Conservation (phyloP, 2,797 vertebrate genomes). For the Holocentrus rufus region DNA sequence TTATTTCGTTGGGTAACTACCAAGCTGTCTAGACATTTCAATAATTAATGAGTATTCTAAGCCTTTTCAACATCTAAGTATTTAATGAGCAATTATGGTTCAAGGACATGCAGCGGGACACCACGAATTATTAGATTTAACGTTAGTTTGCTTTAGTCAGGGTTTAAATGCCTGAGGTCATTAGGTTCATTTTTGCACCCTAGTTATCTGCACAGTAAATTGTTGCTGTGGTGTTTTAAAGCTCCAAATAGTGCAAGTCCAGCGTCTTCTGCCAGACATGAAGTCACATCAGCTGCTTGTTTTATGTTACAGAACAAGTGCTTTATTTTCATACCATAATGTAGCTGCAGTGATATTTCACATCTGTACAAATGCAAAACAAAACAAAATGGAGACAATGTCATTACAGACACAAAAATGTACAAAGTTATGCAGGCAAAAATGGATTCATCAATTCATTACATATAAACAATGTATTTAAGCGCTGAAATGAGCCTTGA, state of each 20-base stretch:
- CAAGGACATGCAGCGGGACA: slow-evolving; percentile 47
- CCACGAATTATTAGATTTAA: slow-evolving; percentile 32
- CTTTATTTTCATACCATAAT: slow-evolving; percentile 97
- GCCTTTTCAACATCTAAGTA: slow-evolving; percentile 72
- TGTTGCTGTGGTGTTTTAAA: background rate
- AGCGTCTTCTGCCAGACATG: background rate
- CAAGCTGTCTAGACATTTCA: slow-evolving; percentile 77
- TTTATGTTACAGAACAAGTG: slow-evolving; percentile 88
- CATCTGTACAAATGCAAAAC: slow-evolving; percentile 98
- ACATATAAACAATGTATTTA: slow-evolving; percentile 89
- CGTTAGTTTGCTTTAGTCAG: slow-evolving; percentile 3
- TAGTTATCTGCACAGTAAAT: background rate
- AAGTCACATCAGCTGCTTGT: slow-evolving; percentile 28
- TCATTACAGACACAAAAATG: slow-evolving; percentile 92
- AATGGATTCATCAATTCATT: slow-evolving; percentile 86
- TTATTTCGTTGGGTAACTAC: slow-evolving; percentile 72
- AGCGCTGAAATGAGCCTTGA: slow-evolving; percentile 87
- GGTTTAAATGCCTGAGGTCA: background rate
- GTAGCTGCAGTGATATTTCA: slow-evolving; percentile 96
- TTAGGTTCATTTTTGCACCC: background rate
- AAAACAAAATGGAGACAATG: slow-evolving; percentile 81
- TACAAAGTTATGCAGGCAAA: slow-evolving; percentile 92
- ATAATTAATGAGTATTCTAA: slow-evolving; percentile 77
- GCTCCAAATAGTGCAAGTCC: background rate
- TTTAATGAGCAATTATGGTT: slow-evolving; percentile 74